phyloP scores from a whole-genome alignment of 2,888 invertebrate genomes.

The Diadegma fenestrale region DNA sequence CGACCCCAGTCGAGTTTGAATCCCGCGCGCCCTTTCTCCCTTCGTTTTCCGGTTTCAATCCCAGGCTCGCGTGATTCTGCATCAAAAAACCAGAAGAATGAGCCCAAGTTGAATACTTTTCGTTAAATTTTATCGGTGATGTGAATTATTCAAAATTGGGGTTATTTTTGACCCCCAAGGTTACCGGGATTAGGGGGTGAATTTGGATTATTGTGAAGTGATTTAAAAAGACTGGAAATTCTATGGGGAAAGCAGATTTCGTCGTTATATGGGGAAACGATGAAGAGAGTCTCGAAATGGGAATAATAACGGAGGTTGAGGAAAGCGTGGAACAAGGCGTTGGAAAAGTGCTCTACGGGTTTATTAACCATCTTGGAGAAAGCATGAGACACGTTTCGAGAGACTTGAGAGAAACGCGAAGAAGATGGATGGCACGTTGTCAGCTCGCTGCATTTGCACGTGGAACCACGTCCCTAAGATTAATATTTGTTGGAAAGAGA shows the following conservation, averaged over 20 bases:
- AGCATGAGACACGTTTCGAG: constrained; percentile 45
- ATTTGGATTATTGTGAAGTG: neutral
- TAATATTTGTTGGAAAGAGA: constrained; percentile 51
- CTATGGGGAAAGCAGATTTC: neutral
- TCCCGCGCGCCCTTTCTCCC: no score
- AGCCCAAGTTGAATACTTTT: no score
- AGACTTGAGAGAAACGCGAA: constrained; percentile 40
- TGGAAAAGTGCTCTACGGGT: constrained; percentile 37
- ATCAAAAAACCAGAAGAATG: no score
- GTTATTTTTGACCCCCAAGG: no score
- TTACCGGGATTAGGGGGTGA: no score
- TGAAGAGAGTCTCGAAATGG: neutral
- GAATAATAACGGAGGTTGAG: neutral
- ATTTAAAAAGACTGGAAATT: neutral
- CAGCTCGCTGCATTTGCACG: constrained; percentile 50
- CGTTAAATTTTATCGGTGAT: no score
- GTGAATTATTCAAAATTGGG: no score
- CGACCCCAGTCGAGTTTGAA: no score
- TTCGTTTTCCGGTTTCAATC: no score
- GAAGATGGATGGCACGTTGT: constrained; percentile 57
- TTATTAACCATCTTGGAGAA: constrained; percentile 53
- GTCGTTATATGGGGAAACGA: neutral
- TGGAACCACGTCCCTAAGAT: constrained; percentile 43
- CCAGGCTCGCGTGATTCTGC: no score
- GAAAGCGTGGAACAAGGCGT: constrained; percentile 7